A percentile compares a stretch with the other conserved stretches of the same genome.
Evolutionary conservation across 2,888 invertebrate genomes (phyloP).

Genomic region (Norana najaformis): DNA sequence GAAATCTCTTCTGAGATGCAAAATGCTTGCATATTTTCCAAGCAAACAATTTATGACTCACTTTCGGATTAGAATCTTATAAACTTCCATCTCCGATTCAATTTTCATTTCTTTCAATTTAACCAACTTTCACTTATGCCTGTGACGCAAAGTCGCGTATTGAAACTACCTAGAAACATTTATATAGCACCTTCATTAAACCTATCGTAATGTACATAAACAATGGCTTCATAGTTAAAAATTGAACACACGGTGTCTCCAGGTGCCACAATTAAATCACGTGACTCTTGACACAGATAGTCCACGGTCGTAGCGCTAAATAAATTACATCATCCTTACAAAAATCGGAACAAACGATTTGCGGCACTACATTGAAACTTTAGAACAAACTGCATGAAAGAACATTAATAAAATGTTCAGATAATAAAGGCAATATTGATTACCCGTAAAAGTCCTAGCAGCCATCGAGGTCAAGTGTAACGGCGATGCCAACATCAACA

Average conservation of each 20-base stretch:
- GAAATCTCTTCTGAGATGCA: neutral
- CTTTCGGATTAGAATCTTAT: neutral
- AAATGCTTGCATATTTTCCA: neutral
- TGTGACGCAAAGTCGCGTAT: neutral
- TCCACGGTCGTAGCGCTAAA: neutral
- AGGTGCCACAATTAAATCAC: neutral
- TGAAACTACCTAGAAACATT: neutral
- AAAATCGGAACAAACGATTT: neutral
- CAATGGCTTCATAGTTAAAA: neutral
- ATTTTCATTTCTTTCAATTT: neutral
- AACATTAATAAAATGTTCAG: neutral
- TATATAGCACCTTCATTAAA: neutral
- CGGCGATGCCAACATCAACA: neutral
- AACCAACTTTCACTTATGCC: neutral
- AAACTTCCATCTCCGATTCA: neutral
- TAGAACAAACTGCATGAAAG: neutral
- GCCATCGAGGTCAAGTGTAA: conserved; percentile 10
- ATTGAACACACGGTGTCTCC: neutral
- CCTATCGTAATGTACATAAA: neutral
- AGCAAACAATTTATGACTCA: neutral
- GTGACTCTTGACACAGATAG: neutral
- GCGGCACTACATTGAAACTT: neutral
- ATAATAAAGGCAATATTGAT: neutral
- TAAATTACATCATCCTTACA: neutral
- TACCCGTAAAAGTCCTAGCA: conserved; percentile 18